Evolutionary conservation across 1,140 invertebrate species (phyloP).

Genomic region (Cotesia glomerata): DNA sequence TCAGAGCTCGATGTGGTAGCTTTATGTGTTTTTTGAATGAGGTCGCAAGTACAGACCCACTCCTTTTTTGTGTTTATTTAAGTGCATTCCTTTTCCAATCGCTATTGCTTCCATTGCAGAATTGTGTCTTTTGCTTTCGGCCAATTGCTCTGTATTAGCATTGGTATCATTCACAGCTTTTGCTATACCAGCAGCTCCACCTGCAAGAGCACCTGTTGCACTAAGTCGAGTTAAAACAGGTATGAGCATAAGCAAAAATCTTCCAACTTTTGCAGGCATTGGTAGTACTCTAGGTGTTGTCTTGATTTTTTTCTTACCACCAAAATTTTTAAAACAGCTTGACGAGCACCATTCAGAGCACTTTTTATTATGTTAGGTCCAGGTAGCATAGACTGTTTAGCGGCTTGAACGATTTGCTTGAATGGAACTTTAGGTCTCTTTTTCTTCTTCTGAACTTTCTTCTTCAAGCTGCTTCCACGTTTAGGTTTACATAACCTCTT

Average conservation of each 20-base stretch:
- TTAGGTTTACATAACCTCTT: no score
- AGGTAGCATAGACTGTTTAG: neutral
- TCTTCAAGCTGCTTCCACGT: no score
- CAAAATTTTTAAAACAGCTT: constrained; percentile 9
- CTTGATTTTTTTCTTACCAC: constrained; percentile 1
- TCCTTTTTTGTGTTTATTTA: constrained; percentile 45
- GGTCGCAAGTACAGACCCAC: constrained; percentile 31
- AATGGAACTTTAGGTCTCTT: no score
- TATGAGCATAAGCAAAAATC: constrained; percentile 19
- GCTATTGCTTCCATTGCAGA: constrained; percentile 47
- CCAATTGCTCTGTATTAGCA: constrained; percentile 39
- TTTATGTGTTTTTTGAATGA: constrained; percentile 23
- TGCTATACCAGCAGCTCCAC: constrained; percentile 36
- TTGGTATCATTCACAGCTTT: constrained; percentile 39
- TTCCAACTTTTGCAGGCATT: constrained; percentile 18
- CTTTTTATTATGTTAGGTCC: neutral
- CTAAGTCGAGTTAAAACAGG: constrained; percentile 29
- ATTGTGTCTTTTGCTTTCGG: constrained; percentile 39
- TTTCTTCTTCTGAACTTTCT: no score
- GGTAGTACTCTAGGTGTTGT: constrained; percentile 12
- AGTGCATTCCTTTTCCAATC: constrained; percentile 42
- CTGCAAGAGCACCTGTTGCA: constrained; percentile 29
- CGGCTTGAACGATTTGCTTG: no score
- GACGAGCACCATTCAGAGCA: neutral
- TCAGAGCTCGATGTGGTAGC: constrained; percentile 33